Evolutionary conservation across 1,140 invertebrate species (phyloP).

Genomic region (Sarcophaga bullata): DNA sequence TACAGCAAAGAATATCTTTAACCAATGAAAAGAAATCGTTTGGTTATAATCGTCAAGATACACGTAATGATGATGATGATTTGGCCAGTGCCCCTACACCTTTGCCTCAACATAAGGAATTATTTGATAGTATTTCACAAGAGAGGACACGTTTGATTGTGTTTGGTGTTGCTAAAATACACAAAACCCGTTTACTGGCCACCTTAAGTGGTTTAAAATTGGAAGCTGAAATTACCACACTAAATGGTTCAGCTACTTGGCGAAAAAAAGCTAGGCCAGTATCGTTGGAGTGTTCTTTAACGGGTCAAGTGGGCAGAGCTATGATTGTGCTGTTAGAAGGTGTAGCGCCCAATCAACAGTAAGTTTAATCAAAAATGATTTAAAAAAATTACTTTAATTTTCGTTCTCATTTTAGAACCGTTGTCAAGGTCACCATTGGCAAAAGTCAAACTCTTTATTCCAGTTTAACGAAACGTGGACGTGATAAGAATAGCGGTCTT

Average conservation of each 20-base stretch:
- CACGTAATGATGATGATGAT: slow-evolving; percentile 68
- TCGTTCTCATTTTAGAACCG: slow-evolving; percentile 73
- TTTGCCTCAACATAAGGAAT: slow-evolving; percentile 63
- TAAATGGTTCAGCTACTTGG: slow-evolving; percentile 64
- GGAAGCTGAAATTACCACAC: slow-evolving; percentile 63
- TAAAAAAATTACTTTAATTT: slow-evolving; percentile 19
- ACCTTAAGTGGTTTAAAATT: slow-evolving; percentile 90
- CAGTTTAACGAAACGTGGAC: slow-evolving; percentile 78
- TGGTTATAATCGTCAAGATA: slow-evolving; percentile 47
- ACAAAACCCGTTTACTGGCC: slow-evolving; percentile 86
- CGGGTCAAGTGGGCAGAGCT: slow-evolving; percentile 89
- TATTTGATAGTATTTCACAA: slow-evolving; percentile 50
- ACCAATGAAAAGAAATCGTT: slow-evolving; percentile 45
- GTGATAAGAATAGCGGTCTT: slow-evolving; percentile 89
- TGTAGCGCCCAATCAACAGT: slow-evolving; percentile 88
- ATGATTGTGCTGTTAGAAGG: slow-evolving; percentile 94
- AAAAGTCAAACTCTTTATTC: slow-evolving; percentile 93
- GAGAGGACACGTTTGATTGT: slow-evolving; percentile 67
- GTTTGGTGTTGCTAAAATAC: slow-evolving; percentile 88
- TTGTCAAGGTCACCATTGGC: slow-evolving; percentile 91
- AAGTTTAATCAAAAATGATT: slow-evolving; percentile 46
- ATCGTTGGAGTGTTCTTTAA: slow-evolving; percentile 86
- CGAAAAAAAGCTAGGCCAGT: slow-evolving; percentile 63
- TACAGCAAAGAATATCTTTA: slow-evolving; percentile 65
- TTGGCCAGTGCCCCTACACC: slow-evolving; percentile 68